These are phyloP conservation scores for Gadopsis bispinosus DNA, from an alignment of 2,797 vertebrate genomes.

Conservation along the genomic window DNA sequence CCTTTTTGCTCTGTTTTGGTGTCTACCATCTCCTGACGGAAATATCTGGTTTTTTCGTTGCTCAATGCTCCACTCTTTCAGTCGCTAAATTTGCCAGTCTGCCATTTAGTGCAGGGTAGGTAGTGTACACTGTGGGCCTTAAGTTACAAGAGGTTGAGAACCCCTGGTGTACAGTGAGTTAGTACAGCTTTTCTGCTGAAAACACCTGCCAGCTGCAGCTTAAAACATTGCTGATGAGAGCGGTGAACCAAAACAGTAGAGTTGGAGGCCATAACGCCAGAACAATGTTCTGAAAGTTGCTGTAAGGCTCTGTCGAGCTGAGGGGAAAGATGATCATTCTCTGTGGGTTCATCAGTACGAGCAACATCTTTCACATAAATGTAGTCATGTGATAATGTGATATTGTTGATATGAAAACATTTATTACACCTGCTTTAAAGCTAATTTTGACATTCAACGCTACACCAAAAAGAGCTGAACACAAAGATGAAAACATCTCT, in stretches of 20 bases:
- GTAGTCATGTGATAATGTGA: not conserved
- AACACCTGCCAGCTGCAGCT: not conserved
- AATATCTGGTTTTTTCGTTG: too few species aligned
- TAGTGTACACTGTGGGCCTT: too few species aligned
- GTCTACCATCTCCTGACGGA: not conserved
- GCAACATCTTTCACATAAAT: not conserved
- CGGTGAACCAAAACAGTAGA: too few species aligned
- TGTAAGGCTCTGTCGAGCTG: not conserved
- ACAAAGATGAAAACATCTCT: not conserved
- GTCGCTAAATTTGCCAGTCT: not conserved
- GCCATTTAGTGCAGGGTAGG: not conserved
- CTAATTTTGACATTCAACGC: not conserved
- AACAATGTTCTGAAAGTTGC: not conserved
- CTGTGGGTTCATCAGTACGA: not conserved
- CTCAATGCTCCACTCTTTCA: too few species aligned
- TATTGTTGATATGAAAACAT: not conserved
- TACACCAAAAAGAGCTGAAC: not conserved
- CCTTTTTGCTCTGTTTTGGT: not conserved
- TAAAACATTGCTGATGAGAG: not conserved
- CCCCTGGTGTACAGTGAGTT: too few species aligned
- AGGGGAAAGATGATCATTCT: not conserved
- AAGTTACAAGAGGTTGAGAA: too few species aligned
- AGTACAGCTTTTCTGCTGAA: not conserved
- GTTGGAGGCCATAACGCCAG: not conserved
- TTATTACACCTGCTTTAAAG: not conserved